phyloP scores from a whole-genome alignment of 2,113 vertebrate species.

The Anser brachyrhynchus region DNA sequence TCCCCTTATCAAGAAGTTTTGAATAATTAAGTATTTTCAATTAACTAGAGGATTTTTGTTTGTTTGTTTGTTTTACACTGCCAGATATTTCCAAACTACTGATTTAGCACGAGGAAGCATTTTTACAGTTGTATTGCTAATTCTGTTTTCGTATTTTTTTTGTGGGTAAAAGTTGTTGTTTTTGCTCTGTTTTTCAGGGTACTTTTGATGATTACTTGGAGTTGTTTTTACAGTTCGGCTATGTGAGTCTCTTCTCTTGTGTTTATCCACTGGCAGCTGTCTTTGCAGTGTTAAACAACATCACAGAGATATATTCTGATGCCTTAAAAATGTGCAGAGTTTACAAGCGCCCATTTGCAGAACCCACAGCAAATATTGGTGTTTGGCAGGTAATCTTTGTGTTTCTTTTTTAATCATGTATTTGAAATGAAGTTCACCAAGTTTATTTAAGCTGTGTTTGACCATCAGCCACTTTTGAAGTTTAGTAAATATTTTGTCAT shows the following conservation, averaged over 20 bases:
- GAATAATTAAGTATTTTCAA: background rate
- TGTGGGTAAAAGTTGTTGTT: background rate
- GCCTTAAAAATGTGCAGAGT: slow-evolving; percentile 96
- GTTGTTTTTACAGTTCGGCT: slow-evolving; percentile 94
- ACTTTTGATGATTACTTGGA: slow-evolving; percentile 99
- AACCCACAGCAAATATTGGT: slow-evolving; percentile 90
- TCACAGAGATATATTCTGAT: slow-evolving; percentile 94
- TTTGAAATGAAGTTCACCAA: background rate
- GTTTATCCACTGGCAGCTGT: slow-evolving; percentile 95
- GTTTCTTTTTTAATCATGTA: background rate
- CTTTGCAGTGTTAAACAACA: slow-evolving; percentile 94
- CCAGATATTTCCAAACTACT: background rate
- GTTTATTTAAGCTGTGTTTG: background rate
- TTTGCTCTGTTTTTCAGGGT: slow-evolving; percentile 78
- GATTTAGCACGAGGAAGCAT: background rate
- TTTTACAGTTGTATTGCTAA: background rate
- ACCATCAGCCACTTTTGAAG: background rate
- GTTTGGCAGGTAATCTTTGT: slow-evolving; percentile 92
- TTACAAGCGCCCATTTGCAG: slow-evolving; percentile 93
- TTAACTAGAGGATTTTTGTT: background rate
- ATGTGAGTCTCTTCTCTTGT: slow-evolving; percentile 97
- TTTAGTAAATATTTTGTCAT: background rate
- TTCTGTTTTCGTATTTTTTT: background rate
- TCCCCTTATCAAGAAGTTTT: background rate
- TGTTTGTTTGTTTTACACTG: background rate